Base-by-base conservation (phyloP, 2,113 vertebrate species). In the Tetrax tetrax region DNA sequence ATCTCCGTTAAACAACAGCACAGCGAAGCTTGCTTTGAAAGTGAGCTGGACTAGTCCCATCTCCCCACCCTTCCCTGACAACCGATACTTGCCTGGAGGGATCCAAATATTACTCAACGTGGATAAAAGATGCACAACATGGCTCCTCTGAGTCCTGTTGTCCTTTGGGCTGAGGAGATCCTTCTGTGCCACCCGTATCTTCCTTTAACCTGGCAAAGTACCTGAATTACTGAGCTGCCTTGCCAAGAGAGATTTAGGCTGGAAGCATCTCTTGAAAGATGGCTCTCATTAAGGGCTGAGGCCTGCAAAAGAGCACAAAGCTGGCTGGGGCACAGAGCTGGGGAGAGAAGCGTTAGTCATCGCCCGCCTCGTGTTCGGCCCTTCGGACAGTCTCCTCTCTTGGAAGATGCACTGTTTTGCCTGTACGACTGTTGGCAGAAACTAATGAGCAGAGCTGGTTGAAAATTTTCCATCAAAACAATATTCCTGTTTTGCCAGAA, bases 381-480 rank as follows among this genome's bases (percentile, higher is more conserved):
- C 85, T 95, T 88, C 37, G n/a, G 92, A 93, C 76, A 56, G 38
- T 70, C 88, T 94, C 23, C 60, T 83, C 85, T 86, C 83, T 35
- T 91, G 89, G 85, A 90, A 64, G 68, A 83, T 56, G 64, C 59
- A 24, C 70, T 61, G 54, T 18, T 90, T 56, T 77, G 82, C 85
- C 91, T 41, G 11, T 25, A n/a, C 27, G 76, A 69, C 63, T 83
- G 48, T 23, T 81, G 92, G 86, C 90, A 90, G 87, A 63, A 83
- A 80, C 33, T 65, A 77, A 85, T 51, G 50, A 95, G 85, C 79
- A 72, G 83, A 86, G 72, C 60, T 90, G 95, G 88, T 75, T 68
- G 72, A 95, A 92, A 75, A 71, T 50, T 82, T 91, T 91, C 96
- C 91, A 96, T 92, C 90, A 75, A 95, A 97, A 93, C 83, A 94